These are phyloP conservation scores for Clarias platycephalus DNA, from an alignment of 2,797 vertebrate genomes.

Conservation along the genomic window DNA sequence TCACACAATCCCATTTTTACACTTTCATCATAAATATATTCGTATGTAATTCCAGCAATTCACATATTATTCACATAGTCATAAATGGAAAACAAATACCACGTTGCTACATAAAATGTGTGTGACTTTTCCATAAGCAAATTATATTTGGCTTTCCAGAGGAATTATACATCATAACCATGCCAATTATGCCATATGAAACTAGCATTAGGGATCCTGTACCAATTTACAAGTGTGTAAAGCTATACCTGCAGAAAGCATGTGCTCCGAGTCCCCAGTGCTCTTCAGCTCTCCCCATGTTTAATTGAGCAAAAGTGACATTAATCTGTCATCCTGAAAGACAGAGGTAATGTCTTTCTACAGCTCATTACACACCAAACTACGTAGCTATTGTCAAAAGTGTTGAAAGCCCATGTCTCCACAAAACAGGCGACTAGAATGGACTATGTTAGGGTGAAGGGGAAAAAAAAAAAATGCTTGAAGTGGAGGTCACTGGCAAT, in stretches of 20 bases:
- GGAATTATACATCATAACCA: conserved; percentile 16
- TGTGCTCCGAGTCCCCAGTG: neutral
- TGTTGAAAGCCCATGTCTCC: conserved; percentile 47
- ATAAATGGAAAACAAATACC: neutral
- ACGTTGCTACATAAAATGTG: neutral
- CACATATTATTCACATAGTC: neutral
- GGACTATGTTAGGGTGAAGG: neutral
- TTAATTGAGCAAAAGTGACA: conserved; percentile 70
- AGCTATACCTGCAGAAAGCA: conserved; percentile 5
- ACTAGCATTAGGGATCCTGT: neutral
- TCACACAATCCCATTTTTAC: neutral
- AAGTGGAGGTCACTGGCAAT: conserved; percentile 8
- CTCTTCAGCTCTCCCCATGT: conserved; percentile 54
- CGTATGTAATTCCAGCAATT: neutral
- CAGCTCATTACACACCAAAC: conserved; percentile 53
- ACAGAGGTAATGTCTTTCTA: conserved; percentile 61
- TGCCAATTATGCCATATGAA: neutral
- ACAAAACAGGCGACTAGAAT: neutral
- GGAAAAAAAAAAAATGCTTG: neutral
- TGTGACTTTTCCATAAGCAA: neutral
- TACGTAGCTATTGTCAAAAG: conserved; percentile 57
- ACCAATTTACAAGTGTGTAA: conserved; percentile 56
- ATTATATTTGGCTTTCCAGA: neutral
- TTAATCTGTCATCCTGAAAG: conserved; percentile 67
- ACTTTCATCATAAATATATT: neutral